Conservation (phyloP, 2,113 vertebrate species). For the Hipposideros armiger region DNA sequence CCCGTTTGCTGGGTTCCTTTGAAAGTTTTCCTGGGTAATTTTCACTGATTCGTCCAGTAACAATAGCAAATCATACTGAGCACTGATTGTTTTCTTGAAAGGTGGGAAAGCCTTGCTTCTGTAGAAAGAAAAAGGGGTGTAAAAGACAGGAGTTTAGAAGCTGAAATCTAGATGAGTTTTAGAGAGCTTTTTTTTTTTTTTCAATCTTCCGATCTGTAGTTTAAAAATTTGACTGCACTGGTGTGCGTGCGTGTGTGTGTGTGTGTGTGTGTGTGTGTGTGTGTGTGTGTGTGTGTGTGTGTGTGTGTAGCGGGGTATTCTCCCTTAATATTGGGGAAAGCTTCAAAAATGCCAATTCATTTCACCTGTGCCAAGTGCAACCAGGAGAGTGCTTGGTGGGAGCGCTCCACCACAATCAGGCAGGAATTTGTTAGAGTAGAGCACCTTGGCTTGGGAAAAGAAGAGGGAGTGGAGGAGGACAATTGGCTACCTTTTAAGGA, state of each 20-base stretch:
- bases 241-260: not conserved
- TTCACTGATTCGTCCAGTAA: not conserved
- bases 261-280: not conserved
- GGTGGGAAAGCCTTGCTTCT: not conserved
- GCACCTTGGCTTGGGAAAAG: not conserved
- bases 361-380: not conserved
- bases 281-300: no score
- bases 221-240: conserved; percentile 32
- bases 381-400: not conserved
- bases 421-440: not conserved
- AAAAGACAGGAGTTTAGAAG: not conserved
- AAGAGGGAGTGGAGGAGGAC: not conserved
- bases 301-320: not conserved
- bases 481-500: not conserved
- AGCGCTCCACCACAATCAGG: not conserved
- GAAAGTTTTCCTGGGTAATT: not conserved
- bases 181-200: not conserved
- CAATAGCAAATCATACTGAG: not conserved
- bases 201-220: not conserved
- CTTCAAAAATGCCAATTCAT: not conserved
- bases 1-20: not conserved
- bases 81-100: conserved; percentile 1
- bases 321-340: not conserved
- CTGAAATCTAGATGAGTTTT: not conserved
- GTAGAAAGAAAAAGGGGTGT: not conserved